Evolutionary conservation across 2,888 invertebrate species (phyloP).

Genomic region (Drosophila dives): DNA sequence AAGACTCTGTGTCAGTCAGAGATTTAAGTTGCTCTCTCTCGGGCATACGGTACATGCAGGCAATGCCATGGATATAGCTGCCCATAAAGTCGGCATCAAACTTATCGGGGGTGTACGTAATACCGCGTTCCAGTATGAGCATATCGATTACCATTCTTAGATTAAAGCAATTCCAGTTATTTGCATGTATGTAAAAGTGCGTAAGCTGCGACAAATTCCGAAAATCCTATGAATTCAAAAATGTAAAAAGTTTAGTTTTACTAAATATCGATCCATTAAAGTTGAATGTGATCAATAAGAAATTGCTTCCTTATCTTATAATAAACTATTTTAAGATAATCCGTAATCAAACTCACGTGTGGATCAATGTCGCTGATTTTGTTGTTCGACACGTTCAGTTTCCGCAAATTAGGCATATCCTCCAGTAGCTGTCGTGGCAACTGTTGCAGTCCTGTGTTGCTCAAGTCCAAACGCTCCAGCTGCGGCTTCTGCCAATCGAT

Average conservation of each 20-base stretch:
- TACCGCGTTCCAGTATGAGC: slow-evolving; percentile 65
- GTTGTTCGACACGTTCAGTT: slow-evolving; percentile 80
- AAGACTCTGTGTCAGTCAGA: not conserved
- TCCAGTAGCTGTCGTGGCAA: slow-evolving; percentile 67
- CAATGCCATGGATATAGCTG: slow-evolving; percentile 77
- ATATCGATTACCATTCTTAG: slow-evolving; percentile 75
- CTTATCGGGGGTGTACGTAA: slow-evolving; percentile 66
- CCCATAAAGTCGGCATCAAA: slow-evolving; percentile 72
- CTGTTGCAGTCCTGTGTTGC: slow-evolving; percentile 75
- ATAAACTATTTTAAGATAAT: not conserved
- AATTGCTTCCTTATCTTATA: not conserved
- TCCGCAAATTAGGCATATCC: slow-evolving; percentile 61
- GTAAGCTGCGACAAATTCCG: slow-evolving; percentile 66
- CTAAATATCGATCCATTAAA: not conserved
- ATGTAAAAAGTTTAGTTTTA: not conserved
- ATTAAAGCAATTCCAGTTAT: slow-evolving; percentile 82
- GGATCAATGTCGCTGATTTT: slow-evolving; percentile 76
- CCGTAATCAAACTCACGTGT: slow-evolving; percentile 9
- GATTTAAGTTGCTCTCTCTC: slow-evolving; percentile 32
- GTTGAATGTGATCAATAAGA: not conserved
- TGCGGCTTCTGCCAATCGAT: slow-evolving; percentile 72
- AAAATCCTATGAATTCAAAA: slow-evolving; percentile 41
- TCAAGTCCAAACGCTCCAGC: slow-evolving; percentile 73
- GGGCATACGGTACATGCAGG: slow-evolving; percentile 80
- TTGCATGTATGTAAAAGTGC: slow-evolving; percentile 79